A percentile compares a stretch with the other conserved stretches of the same genome.
Evolutionary conservation across 1,140 invertebrate species (phyloP).

Genomic region (Onthophagus taurus): DNA sequence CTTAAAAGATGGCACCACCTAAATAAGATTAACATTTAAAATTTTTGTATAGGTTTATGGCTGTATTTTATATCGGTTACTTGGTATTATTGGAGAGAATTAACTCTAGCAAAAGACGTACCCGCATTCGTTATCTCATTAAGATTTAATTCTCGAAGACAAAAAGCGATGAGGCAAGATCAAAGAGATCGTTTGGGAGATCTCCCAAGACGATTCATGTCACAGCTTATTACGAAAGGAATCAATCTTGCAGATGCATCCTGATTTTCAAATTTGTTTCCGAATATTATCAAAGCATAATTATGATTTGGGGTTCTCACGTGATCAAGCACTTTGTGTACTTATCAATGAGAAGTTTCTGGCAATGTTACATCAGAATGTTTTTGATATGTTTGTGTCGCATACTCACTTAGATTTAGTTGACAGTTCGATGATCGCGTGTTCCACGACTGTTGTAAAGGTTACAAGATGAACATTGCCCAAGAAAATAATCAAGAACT

Average conservation of each 20-base stretch:
- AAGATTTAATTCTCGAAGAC: not conserved
- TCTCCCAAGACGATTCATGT: not conserved
- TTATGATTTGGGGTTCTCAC: too few species aligned
- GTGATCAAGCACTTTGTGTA: too few species aligned
- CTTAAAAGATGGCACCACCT: not conserved
- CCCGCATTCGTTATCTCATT: not conserved
- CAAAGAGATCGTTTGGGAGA: conserved; percentile 1
- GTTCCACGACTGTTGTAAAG: too few species aligned
- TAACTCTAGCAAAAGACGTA: not conserved
- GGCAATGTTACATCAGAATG: too few species aligned
- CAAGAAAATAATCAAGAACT: too few species aligned
- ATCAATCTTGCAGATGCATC: not conserved
- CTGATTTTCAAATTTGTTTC: too few species aligned
- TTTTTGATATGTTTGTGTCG: too few species aligned
- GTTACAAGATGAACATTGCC: too few species aligned
- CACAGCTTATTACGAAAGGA: not conserved
- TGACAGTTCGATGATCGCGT: too few species aligned
- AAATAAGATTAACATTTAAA: not conserved
- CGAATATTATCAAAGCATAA: too few species aligned
- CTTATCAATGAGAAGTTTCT: too few species aligned
- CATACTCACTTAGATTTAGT: too few species aligned
- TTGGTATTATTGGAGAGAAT: conserved; percentile 1
- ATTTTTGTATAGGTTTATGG: not conserved
- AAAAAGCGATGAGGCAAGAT: not conserved
- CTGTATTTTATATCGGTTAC: not conserved